These are phyloP conservation scores for Temnothorax curvispinosus DNA, from an alignment of 1,140 invertebrate genomes.

Conservation along the genomic window DNA sequence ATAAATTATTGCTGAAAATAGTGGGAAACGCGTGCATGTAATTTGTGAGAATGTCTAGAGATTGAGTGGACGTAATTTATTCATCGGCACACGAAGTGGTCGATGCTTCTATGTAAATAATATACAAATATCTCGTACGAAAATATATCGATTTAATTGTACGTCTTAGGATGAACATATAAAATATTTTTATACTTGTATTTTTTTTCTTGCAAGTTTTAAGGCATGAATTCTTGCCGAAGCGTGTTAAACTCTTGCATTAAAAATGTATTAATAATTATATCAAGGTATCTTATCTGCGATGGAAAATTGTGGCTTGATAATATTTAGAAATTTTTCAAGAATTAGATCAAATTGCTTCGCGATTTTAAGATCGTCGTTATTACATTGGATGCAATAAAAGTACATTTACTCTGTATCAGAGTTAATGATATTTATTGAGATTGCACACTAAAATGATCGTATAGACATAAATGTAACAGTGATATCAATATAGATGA, in stretches of 20 bases:
- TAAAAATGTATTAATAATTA: slow-evolving; percentile 12
- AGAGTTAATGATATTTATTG: slow-evolving; percentile 80
- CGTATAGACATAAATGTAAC: slow-evolving; percentile 19
- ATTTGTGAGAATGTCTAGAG: slow-evolving; percentile 17
- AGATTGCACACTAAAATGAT: slow-evolving; percentile 11
- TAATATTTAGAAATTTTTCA: slow-evolving; percentile 41
- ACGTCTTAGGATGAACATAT: neutral
- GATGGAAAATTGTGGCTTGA: neutral
- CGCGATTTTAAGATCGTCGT: neutral
- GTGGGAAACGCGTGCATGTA: slow-evolving; percentile 38
- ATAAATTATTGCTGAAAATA: slow-evolving; percentile 45
- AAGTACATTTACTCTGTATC: slow-evolving; percentile 77
- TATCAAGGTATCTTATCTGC: neutral
- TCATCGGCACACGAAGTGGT: neutral
- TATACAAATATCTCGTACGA: neutral
- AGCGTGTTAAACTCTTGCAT: slow-evolving; percentile 10
- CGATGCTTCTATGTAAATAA: slow-evolving; percentile 30
- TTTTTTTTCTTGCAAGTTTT: neutral
- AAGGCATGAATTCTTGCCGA: slow-evolving; percentile 57
- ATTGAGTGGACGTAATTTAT: slow-evolving; percentile 31
- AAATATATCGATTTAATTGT: slow-evolving; percentile 8
- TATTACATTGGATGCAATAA: slow-evolving; percentile 33
- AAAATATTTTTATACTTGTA: neutral
- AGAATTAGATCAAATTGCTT: neutral
- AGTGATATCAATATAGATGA: neutral